Base-by-base conservation (phyloP, 2,888 invertebrate species). In the Drosophila cracens region DNA sequence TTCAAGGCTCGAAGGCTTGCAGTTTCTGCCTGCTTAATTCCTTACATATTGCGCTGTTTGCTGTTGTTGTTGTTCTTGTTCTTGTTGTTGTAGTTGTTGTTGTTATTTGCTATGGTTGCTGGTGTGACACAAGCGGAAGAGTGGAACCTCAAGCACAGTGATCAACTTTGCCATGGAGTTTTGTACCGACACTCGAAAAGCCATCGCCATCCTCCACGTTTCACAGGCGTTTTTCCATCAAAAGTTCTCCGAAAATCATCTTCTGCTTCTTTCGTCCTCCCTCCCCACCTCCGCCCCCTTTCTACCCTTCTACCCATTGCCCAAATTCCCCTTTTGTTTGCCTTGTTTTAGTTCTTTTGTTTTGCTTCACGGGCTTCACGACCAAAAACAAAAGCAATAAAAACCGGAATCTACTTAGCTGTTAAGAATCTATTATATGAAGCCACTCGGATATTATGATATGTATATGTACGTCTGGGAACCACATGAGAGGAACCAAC, bases 341-440 rank as follows among this genome's bases (percentile, higher is more conserved):
- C n/a, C 2, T 31, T 43, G 29, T 43, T 21, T 10, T 31, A 54
- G 67, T 53, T 68, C 62, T 60, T 68, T 81, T 80, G 81, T 78
- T 81, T 76, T 76, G 53, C 59, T 49, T 51, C 40, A 59, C 51
- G 56, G 67, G 18, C 62, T 60, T 8, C 46, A 60, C 70, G 65
- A 63, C 46, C 54, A 54, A 62, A 80, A 81, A 80, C 81, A 78
- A 78, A 76, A 72, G 78, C 81, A 81, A 78, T 81, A 72, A 81
- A 80, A 78, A 52, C 81, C 81, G 64, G 76, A 81, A 78, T 76
- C 81, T 76, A 78, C 78, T 78, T 78, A 76, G 72, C 76, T 78
- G 76, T 78, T 81, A 76, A 81, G 78, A 78, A 78, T 78, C 78
- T 81, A 81, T 78, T 78, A 81, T 77, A 76, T 49, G 76, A 58